A percentile compares a stretch with the other conserved stretches of the same genome.
phyloP scores from a whole-genome alignment of 2,113 vertebrate species.

The Dinomys branickii region DNA sequence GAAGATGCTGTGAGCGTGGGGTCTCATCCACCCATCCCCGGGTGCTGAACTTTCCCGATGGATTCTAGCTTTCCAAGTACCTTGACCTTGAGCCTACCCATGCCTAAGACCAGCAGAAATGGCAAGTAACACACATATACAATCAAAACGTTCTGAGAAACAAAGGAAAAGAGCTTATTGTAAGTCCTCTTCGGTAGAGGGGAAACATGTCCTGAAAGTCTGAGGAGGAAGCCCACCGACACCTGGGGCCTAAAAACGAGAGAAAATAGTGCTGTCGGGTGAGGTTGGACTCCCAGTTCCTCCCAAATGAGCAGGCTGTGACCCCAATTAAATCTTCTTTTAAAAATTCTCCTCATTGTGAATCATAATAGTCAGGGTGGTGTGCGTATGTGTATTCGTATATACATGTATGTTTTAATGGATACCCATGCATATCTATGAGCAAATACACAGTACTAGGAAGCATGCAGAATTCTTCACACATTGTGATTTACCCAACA shows the following conservation, averaged over 20 bases:
- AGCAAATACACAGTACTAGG: background rate
- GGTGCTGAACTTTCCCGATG: background rate
- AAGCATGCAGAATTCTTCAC: background rate
- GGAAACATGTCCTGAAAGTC: background rate
- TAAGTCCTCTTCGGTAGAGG: background rate
- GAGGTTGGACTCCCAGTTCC: background rate
- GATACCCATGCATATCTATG: background rate
- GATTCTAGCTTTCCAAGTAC: background rate
- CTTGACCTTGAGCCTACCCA: background rate
- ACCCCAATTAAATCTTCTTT: background rate
- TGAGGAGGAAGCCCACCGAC: background rate
- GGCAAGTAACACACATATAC: background rate
- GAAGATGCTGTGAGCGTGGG: background rate
- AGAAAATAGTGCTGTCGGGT: background rate
- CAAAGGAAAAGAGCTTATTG: background rate
- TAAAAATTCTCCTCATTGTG: background rate
- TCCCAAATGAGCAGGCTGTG: background rate
- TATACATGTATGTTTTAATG: background rate
- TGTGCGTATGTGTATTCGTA: background rate
- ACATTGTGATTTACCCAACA: background rate
- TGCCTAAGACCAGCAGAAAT: background rate
- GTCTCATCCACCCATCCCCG: fast-evolving
- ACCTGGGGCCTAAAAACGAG: background rate
- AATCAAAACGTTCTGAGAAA: conserved; percentile 28
- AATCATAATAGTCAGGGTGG: background rate